These are phyloP conservation scores for Rhodophaea formosa DNA, from an alignment of 2,888 invertebrate species.

Conservation along the genomic window DNA sequence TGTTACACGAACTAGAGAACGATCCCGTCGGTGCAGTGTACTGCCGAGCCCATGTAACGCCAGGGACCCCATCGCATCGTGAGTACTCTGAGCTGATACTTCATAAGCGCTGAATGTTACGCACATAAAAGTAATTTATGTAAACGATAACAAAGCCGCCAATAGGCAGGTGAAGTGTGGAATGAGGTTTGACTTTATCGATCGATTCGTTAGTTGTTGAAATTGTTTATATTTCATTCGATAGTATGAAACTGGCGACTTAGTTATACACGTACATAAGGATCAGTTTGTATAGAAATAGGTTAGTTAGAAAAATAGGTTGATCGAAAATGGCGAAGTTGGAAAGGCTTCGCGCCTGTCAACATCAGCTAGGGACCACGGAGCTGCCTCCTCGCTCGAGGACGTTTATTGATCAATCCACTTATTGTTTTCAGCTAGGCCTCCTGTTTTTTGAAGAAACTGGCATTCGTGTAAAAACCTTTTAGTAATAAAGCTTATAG, in stretches of 20 bases:
- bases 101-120: constrained; percentile 4
- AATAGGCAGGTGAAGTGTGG: constrained; percentile 27
- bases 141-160: constrained; percentile 28
- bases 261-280: no score
- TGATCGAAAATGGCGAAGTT: constrained; percentile 26
- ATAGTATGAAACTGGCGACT: constrained; percentile 28
- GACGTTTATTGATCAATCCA: constrained; percentile 58
- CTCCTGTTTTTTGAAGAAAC: constrained; percentile 39
- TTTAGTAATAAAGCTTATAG: constrained; percentile 18
- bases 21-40: constrained; percentile 48
- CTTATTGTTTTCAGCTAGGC: constrained; percentile 38
- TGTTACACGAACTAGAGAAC: constrained; percentile 48
- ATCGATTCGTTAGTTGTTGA: constrained; percentile 57
- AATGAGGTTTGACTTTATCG: constrained; percentile 53
- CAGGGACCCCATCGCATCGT: constrained; percentile 50
- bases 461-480: constrained; percentile 31
- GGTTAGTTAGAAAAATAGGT: constrained; percentile 16
- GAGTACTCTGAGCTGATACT: constrained; percentile 43
- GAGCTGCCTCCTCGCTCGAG: constrained; percentile 30
- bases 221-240: constrained; percentile 49
- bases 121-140: background rate
- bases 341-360: constrained; percentile 43
- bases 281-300: constrained; percentile 28
- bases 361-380: constrained; percentile 32
- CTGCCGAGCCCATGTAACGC: constrained; percentile 64